Conservation (phyloP, 2,888 invertebrate species). For the Pogonocherus hispidulus region DNA sequence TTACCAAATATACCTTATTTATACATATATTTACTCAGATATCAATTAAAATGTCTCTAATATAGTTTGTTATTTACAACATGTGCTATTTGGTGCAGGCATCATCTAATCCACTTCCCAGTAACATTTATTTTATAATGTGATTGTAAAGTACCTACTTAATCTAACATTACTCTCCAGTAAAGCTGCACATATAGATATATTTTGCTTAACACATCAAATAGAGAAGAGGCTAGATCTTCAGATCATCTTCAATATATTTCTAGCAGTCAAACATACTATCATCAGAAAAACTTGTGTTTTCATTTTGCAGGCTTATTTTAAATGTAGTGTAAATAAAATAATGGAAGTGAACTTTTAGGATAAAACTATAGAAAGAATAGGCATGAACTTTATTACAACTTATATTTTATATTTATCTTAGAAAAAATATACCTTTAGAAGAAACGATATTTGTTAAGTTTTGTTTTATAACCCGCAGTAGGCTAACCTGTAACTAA, state of each 20-base stretch:
- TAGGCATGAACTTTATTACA: not conserved
- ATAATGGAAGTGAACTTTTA: not conserved
- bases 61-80: too few relatives aligned
- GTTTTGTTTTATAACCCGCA: too few relatives aligned
- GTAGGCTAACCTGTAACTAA: too few relatives aligned
- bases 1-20: not conserved
- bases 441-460: too few relatives aligned
- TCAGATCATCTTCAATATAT: too few relatives aligned
- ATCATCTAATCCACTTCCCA: too few relatives aligned
- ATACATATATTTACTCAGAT: not conserved
- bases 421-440: too few relatives aligned
- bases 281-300: not conserved
- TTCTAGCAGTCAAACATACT: not conserved
- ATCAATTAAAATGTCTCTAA: not conserved
- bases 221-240: not conserved
- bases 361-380: not conserved
- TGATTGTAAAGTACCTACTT: not conserved
- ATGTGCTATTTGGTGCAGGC: conserved; percentile 13
- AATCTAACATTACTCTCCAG: too few relatives aligned
- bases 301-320: conserved; percentile 6
- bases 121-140: too few relatives aligned
- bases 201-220: not conserved
- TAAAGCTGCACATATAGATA: not conserved
- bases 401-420: too few relatives aligned
- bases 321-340: not conserved